Conservation (phyloP, 2,888 invertebrate genomes). For the Drosophila dives region DNA sequence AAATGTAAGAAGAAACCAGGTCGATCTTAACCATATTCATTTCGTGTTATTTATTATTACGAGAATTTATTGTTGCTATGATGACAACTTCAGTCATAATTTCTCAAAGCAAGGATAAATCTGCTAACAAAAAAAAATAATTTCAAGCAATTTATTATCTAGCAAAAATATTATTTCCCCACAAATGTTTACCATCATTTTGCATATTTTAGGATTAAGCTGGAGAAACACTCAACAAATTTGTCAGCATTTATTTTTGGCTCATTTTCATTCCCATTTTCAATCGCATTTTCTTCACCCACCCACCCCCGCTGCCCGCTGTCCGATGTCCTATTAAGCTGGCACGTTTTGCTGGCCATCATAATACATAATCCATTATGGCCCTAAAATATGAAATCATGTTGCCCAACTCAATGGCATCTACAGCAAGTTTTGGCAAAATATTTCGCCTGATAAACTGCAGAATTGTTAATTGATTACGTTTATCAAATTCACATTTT, state of each 20-base stretch:
- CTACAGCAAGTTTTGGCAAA: slow-evolving; percentile 24
- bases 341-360: slow-evolving; percentile 40
- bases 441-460: slow-evolving; percentile 13
- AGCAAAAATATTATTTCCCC: slow-evolving; percentile 15
- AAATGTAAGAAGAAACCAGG: not conserved
- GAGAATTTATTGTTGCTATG: not conserved
- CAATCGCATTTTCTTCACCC: not conserved
- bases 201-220: slow-evolving; percentile 33
- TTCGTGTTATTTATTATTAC: not conserved
- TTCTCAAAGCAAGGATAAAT: slow-evolving; percentile 14
- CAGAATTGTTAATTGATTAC: slow-evolving; percentile 52
- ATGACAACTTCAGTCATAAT: slow-evolving; percentile 9
- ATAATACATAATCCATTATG: slow-evolving; percentile 53
- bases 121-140: not conserved
- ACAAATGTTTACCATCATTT: slow-evolving; percentile 22
- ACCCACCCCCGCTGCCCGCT: too few species aligned
- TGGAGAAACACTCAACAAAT: slow-evolving; percentile 27
- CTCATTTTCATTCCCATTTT: not conserved
- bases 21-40: not conserved
- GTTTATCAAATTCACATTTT: slow-evolving; percentile 37
- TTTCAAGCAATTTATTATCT: not conserved
- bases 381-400: slow-evolving; percentile 45
- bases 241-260: slow-evolving; percentile 54
- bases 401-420: slow-evolving; percentile 10
- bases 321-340: not conserved